Evolutionary conservation across 1,140 invertebrate species (phyloP), one percentile per base, ranked within the genome.

Genomic region (Pectinophora gossypiella): DNA sequence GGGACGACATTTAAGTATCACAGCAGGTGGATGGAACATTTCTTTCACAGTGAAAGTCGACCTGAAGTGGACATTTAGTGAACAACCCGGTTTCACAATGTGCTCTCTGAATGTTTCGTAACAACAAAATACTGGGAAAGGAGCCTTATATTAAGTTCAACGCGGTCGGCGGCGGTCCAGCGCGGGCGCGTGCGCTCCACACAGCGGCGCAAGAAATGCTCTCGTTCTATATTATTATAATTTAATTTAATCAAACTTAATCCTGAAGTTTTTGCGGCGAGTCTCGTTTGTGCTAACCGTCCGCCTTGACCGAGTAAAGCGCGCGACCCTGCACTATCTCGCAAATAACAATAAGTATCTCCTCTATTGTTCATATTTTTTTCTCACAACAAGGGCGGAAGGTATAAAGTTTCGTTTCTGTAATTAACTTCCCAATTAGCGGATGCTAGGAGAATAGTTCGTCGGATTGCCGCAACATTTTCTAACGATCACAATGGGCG

Each of bases 361-460:
- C 20, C 42, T 21, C 63, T 70, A 77, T 77, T 80, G 72, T 77
- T 71, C 48, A 50, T 21, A 53, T 59, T n/a, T 72, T 73, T 71
- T 70, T 40, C 67, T 64, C 68, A 68, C 57, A 70, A 56, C 63
- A 69, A 72, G 68, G 68, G 62, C 70, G 71, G 72, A 73, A 76
- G 67, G 68, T 65, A 64, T 61, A 70, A 60, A 68, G 43, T 32
- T 43, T 54, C 40, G 45, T 56, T 32, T 53, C 40, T 63, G 58
- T 70, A 73, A 75, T 75, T 68, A 72, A 64, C 56, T 59, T 51
- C 59, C 49, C 61, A 60, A 56, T 62, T 61, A 68, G 61, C 58
- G 64, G 59, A 56, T 59, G 65, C 59, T 62, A 54, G 60, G 59
- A 56, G 60, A 64, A 54, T 55, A 52, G 56, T 65, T 68, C 65